Percentiles rank a stretch among this genome's conserved stretches.
These are phyloP conservation scores for Apteryx owenii DNA, from an alignment of 2,113 vertebrate genomes.

Conservation along the genomic window DNA sequence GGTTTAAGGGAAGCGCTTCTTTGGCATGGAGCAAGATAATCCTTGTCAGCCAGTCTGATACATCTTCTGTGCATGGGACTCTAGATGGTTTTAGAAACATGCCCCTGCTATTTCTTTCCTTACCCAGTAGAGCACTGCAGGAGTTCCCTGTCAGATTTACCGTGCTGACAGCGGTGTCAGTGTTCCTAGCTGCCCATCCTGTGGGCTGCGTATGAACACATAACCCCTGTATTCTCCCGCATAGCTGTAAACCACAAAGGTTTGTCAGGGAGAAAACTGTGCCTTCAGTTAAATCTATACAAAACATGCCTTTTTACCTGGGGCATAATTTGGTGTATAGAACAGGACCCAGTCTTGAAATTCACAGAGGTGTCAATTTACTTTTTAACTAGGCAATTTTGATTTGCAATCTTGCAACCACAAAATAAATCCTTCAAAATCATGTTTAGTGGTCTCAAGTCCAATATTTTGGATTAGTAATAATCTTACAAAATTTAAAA, in stretches of 20 bases:
- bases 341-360: not conserved
- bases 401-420: not conserved
- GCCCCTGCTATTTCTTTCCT: not conserved
- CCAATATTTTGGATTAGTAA: not conserved
- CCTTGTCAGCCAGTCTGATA: fast-evolving
- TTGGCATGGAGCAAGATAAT: not conserved
- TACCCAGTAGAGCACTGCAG: not conserved
- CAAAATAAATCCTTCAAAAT: not conserved
- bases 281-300: not conserved
- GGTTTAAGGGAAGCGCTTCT: not conserved
- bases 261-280: not conserved
- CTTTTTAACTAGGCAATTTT: not conserved
- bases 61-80: not conserved
- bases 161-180: not conserved
- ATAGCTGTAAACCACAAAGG: not conserved
- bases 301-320: not conserved
- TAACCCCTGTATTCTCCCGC: not conserved
- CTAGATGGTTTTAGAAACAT: not conserved
- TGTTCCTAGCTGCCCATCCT: not conserved
- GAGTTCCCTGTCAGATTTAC: not conserved
- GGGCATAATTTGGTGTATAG: not conserved
- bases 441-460: not conserved
- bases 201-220: not conserved
- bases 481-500: not conserved
- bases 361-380: not conserved